Conservation (phyloP, 2,888 invertebrate genomes). For the Apamea monoglypha region DNA sequence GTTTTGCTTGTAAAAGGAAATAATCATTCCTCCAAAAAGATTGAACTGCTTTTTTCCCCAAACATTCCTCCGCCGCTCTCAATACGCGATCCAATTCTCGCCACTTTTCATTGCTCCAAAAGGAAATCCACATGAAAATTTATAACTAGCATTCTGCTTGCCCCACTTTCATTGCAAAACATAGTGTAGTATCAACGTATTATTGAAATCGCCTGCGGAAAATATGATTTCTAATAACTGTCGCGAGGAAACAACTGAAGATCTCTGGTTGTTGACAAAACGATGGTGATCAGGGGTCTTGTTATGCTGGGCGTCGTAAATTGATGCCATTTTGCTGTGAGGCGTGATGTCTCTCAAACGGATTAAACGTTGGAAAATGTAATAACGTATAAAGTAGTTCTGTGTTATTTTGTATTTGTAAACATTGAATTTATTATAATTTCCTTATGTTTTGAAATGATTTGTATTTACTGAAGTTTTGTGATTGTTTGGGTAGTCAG, state of each 20-base stretch:
- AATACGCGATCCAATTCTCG: conserved; percentile 20
- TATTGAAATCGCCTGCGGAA: conserved; percentile 74
- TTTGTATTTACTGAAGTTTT: neutral
- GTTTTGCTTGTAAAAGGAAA: neutral
- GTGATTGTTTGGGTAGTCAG: neutral
- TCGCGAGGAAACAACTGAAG: conserved; percentile 39
- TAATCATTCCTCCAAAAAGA: neutral
- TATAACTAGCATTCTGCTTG: conserved; percentile 44
- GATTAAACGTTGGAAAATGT: conserved; percentile 60
- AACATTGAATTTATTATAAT: no score
- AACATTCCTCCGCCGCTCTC: conserved; percentile 35
- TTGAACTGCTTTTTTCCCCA: conserved; percentile 17
- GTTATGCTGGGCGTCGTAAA: conserved; percentile 35
- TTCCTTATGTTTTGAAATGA: no score
- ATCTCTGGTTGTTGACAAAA: conserved; percentile 15
- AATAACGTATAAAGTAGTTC: conserved; percentile 11
- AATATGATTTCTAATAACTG: conserved; percentile 71
- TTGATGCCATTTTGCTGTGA: conserved; percentile 52
- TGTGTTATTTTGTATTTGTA: conserved; percentile 21
- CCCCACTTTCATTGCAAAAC: conserved; percentile 68
- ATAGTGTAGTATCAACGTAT: conserved; percentile 61
- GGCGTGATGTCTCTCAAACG: conserved; percentile 32
- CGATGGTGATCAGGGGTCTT: conserved; percentile 35
- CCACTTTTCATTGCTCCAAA: conserved; percentile 14
- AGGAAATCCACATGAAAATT: conserved; percentile 61